Conservation (phyloP, 2,113 vertebrate genomes). For the Bombycilla garrulus region DNA sequence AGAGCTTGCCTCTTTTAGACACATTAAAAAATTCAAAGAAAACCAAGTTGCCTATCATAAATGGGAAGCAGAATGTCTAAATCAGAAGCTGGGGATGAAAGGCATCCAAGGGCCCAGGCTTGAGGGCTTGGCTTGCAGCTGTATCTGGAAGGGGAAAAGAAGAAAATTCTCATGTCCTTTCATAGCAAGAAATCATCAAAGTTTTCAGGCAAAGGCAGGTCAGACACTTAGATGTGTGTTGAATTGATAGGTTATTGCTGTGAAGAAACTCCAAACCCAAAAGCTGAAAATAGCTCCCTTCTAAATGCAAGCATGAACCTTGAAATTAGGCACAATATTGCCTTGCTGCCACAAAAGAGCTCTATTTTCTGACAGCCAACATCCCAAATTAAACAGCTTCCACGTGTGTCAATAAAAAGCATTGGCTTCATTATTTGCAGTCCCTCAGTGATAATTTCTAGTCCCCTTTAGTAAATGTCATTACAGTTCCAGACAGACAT, state of each 20-base stretch:
- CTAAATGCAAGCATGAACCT: not conserved
- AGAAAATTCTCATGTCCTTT: not conserved
- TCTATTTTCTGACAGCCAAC: conserved; percentile 44
- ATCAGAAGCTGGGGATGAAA: not conserved
- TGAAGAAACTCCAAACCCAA: not conserved
- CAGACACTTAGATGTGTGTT: not conserved
- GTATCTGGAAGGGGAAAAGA: not conserved
- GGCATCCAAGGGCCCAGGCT: not conserved
- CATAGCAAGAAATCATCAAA: not conserved
- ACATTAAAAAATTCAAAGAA: not conserved
- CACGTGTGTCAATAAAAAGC: conserved; percentile 45
- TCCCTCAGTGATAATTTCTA: conserved; percentile 34
- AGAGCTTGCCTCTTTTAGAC: not conserved
- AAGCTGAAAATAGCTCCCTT: not conserved
- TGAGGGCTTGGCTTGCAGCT: not conserved
- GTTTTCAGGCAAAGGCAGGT: not conserved
- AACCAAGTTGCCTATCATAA: not conserved
- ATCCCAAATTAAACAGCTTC: conserved; percentile 50
- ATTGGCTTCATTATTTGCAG: conserved; percentile 48
- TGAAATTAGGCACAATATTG: conserved; percentile 1
- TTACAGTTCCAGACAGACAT: conserved; percentile 35
- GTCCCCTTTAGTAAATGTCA: conserved; percentile 31
- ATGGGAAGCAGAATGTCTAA: not conserved
- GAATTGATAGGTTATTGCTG: not conserved
- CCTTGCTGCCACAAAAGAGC: not conserved